phyloP scores from a whole-genome alignment of 1,140 invertebrate species.

The Heliconius hewitsoni region DNA sequence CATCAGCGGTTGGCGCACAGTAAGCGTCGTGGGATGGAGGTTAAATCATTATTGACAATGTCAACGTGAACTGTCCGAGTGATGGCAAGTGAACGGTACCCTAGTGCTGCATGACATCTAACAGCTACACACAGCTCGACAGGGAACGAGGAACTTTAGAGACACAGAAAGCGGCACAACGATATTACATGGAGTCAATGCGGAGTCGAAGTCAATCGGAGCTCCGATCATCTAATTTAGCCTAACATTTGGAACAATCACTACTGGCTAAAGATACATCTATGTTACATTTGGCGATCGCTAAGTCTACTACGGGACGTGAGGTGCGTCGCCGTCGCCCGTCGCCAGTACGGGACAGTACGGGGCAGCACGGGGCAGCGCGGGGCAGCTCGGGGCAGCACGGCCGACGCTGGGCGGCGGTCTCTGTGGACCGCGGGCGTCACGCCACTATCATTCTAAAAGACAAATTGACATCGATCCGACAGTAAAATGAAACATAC shows the following conservation, averaged over 20 bases:
- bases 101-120: conserved; percentile 22
- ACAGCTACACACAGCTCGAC: conserved; percentile 29
- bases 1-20: background rate
- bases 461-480: conserved; percentile 67
- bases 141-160: conserved; percentile 42
- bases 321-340: conserved; percentile 53
- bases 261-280: conserved; percentile 79
- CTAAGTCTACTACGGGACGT: conserved; percentile 68
- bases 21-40: conserved; percentile 2
- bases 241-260: conserved; percentile 80
- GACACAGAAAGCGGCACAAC: conserved; percentile 47
- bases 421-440: conserved; percentile 50
- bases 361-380: too few relatives aligned
- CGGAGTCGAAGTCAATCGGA: conserved; percentile 44
- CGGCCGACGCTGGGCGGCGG: conserved; percentile 37
- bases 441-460: conserved; percentile 56
- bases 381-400: too few relatives aligned
- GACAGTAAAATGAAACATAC: conserved; percentile 61
- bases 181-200: conserved; percentile 48
- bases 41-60: background rate
- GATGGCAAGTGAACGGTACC: conserved; percentile 1
- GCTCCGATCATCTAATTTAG: conserved; percentile 69
- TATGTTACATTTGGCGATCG: conserved; percentile 79
- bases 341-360: too few relatives aligned
- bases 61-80: background rate